Base-by-base conservation (phyloP, 2,888 invertebrate species). In the Nephrotoma appendiculata region DNA sequence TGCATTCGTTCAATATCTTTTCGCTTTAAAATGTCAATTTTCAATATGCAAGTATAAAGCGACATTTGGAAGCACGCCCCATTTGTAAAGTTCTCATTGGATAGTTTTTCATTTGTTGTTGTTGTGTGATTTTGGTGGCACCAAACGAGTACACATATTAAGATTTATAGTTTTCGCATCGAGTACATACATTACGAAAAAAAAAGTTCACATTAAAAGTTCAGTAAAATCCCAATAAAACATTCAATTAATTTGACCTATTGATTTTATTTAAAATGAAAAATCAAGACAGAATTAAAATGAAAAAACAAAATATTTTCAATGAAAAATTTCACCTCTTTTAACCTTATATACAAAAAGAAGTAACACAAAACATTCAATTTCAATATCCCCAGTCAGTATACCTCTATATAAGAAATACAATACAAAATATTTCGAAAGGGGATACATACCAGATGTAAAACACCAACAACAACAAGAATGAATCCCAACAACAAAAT, bases 211-310 rank as follows among this genome's bases (percentile, higher is more conserved):
- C 71, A 31, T 71, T 71, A 71, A 71, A 71, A 71, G 71, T 71
- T 71, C 71, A 71, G 71, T 9, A 52, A 11, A 71, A 71, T 71
- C 71, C 31, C 71, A 71, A 71, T 71, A 71, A 42, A 43, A 84
- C 84, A 43, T 84, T 84, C 84, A 84, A 84, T 84, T 84, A 84
- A 84, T 84, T 84, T 84, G 84, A 84, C 84, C 84, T 84, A 84
- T 84, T 84, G 84, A 84, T 84, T 84, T 42, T 84, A 42, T 43
- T 6, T 12, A 84, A 84, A 43, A 42, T 31, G 42, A 42, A 84
- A 84, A 84, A 41, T 42, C 41, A 41, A 41, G 41, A 83, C 41
- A 83, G 83, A 83, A 83, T 41, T 41, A 83, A 83, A 31, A 83
- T 71, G 19, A 71, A 83, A 41, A 31, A 41, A 84, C n/a, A 42